Evolutionary conservation across 1,140 invertebrate genomes (phyloP), one percentile per base, ranked within the genome.

Genomic region (Sminthurides bifidus): DNA sequence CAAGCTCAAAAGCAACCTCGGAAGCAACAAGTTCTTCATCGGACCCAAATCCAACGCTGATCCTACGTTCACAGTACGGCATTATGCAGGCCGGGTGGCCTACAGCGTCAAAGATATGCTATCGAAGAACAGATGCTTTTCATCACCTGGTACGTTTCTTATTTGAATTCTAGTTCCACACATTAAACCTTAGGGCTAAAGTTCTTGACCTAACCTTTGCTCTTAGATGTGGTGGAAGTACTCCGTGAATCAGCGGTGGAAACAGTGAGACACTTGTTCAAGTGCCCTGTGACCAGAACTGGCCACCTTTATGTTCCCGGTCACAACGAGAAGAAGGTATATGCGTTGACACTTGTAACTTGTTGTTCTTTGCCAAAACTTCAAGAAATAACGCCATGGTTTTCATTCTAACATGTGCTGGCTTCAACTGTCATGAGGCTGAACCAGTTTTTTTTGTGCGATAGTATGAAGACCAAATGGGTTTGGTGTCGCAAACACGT

Each of bases 111-210:
- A 79, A 24, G 82, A 83, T 1, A 87, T 90, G 68, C 69, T 89
- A 15, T 82, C 87, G 63, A 90, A 89, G 68, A 90, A 90, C 68
- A 76, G 85, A 41, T 87, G 89, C 64, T 84, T 87, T 68, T 71
- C 88, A 35, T 83, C 85, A 3, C 79, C 80, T 1, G 52, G 58
- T 59, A 44, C 14, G 30, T 44, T 14, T 10, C 10, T 10, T 21
- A 12, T 37, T 37, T 37, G 10, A 37, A 37, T 37, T 17, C 33
- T 17, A 12, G 12, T 37, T 35, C 33, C 8, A n/a, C 10, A 10
- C 33, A 35, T 35, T 10, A 48, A 48, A 48, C 5, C 12, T 17
- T 26, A 24, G 29, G 15, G 29, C 10, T 12, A 48, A 24, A 23
- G 37, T 14, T 51, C 30, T 38, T 51, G 30, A 33, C 23, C 23